Conservation (phyloP, 92 coral and sea anemone species). For the Epizoanthus ramosus region DNA sequence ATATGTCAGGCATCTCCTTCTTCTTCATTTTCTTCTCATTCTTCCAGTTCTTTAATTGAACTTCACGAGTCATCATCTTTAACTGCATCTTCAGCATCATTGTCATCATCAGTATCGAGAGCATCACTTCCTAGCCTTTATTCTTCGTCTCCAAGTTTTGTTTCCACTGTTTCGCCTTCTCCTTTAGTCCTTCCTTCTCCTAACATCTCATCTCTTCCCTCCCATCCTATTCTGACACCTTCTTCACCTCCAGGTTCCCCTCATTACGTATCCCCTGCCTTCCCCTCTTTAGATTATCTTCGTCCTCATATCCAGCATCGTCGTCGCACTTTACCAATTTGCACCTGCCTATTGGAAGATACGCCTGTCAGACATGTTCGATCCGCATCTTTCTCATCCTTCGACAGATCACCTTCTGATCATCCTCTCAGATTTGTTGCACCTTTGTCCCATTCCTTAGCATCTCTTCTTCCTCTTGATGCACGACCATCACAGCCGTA, state of each 20-base stretch:
- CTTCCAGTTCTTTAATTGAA: background rate
- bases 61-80: background rate
- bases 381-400: background rate
- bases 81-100: background rate
- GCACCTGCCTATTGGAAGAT: background rate
- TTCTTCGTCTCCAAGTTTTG: background rate
- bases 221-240: background rate
- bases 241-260: background rate
- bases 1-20: background rate
- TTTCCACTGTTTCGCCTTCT: background rate
- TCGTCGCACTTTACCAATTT: background rate
- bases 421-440: background rate
- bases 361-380: background rate
- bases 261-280: background rate
- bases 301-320: background rate
- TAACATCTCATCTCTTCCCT: background rate
- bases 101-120: background rate
- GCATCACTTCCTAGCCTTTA: background rate
- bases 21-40: constrained; percentile 1
- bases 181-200: background rate
- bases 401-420: background rate
- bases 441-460: background rate
- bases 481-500: background rate
- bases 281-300: background rate
- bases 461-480: background rate